Evolutionary conservation across 2,797 vertebrate species (phyloP), one percentile per base, ranked within the genome.

Genomic region (Platyrinchus mystaceus): DNA sequence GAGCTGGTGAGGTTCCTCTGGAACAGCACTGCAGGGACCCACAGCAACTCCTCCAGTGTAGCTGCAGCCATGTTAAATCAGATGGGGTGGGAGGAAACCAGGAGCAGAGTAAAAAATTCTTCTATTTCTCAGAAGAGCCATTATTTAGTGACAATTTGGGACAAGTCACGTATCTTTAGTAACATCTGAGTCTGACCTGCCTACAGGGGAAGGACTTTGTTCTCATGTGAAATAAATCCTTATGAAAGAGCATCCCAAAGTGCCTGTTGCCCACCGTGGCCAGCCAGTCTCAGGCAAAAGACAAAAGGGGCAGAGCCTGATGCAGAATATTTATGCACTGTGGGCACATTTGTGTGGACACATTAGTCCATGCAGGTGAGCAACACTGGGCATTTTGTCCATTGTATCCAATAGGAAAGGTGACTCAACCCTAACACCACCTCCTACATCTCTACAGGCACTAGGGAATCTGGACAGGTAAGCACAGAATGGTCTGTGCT

Each of bases 221-320:
- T 66, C 15, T 39, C 6, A 12, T 28, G 36, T 20, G 23, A 52
- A 58, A 69, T 7, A 53, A 93, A 76, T 41, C 44, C 44, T 22
- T 50, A 39, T 23, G 50, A 55, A 79, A 68, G 66, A 49, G 21
- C 67, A 66, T 44, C 59, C 32, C 58, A 27, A 49, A 52, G 19
- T 10, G 15, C 5, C 8, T 4, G 4, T 6, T n/a, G 68, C 16
- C n/a, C 50, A 12, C 34, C n/a, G 10, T 0, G 8, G 26, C 11
- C 49, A 26, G 64, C 10, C 60, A 86, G 73, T n/a, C 55, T 34
- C 43, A 36, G 50, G 47, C 23, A 59, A 52, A 56, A 46, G 17
- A 43, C 18, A 64, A 16, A 34, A 0, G 1, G 27, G 47, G 49
- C 58, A 87, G 39, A 37, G n/a, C 36, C 76, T 43, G 12, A 4